Evolutionary conservation across 2,113 vertebrate species (phyloP).

Genomic region (Chelonoidis abingdonii): DNA sequence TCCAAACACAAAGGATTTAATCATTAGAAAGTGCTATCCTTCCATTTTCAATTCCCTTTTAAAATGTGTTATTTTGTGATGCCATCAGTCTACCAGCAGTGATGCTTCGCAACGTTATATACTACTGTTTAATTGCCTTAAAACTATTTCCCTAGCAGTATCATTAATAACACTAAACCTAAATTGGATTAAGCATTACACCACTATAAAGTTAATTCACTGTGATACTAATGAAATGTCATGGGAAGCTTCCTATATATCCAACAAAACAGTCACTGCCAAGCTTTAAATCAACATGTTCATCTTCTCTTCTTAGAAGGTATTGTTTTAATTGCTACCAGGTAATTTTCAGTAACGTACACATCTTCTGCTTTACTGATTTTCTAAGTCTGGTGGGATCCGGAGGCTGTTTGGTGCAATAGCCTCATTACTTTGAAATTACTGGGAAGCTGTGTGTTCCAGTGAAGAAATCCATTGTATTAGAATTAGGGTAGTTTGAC

Average conservation of each 20-base stretch:
- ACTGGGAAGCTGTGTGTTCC: background rate
- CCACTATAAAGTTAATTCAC: conserved; percentile 79
- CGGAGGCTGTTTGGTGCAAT: background rate
- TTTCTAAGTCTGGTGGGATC: conserved; percentile 3
- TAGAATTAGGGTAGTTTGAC: background rate
- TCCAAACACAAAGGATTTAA: conserved; percentile 68
- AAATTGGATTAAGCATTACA: conserved; percentile 77
- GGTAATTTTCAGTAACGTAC: conserved; percentile 69
- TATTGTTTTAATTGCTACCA: conserved; percentile 73
- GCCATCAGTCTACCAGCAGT: conserved; percentile 63
- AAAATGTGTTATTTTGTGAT: conserved; percentile 59
- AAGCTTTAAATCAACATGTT: conserved; percentile 74
- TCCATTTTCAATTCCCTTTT: conserved; percentile 47
- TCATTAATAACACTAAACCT: conserved; percentile 74
- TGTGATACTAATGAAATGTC: conserved; percentile 78
- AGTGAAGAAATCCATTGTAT: background rate
- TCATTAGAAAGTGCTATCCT: conserved; percentile 64
- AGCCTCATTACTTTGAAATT: background rate
- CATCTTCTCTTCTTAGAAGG: conserved; percentile 62
- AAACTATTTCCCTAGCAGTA: conserved; percentile 73
- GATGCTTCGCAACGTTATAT: conserved; percentile 68
- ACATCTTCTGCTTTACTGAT: conserved; percentile 38
- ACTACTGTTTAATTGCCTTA: conserved; percentile 78
- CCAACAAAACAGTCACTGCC: conserved; percentile 72
- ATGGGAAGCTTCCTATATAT: conserved; percentile 77